phyloP scores from a whole-genome alignment of 2,888 invertebrate species.

The Cryptocephalus moraei region DNA sequence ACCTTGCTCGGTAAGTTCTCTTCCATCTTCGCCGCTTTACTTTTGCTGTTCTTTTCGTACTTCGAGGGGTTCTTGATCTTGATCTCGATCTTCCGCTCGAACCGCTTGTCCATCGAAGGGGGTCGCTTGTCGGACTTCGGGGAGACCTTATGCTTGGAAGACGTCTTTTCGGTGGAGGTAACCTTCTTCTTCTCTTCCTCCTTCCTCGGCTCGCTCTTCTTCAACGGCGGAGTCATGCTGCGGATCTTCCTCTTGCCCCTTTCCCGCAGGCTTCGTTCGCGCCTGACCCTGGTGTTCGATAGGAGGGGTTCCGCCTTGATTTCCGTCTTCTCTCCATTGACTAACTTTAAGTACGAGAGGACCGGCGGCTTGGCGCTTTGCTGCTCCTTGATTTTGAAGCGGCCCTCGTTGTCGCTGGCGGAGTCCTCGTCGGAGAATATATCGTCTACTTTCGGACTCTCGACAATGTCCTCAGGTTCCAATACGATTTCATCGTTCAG shows the following conservation, averaged over 20 bases:
- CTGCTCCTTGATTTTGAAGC: slow-evolving; percentile 28
- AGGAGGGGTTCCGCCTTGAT: slow-evolving; percentile 12
- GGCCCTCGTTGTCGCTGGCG: slow-evolving; percentile 35
- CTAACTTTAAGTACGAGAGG: slow-evolving; percentile 20
- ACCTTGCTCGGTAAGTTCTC: background rate
- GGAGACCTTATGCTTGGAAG: slow-evolving; percentile 8
- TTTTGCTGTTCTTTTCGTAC: slow-evolving; percentile 16
- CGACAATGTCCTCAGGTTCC: slow-evolving; percentile 22
- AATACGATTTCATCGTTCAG: slow-evolving; percentile 20
- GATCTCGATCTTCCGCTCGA: slow-evolving; percentile 32
- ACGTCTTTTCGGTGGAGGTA: slow-evolving; percentile 5
- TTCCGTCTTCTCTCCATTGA: slow-evolving; percentile 16
- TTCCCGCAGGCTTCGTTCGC: slow-evolving; percentile 1
- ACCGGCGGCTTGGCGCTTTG: slow-evolving; percentile 12
- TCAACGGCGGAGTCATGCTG: background rate
- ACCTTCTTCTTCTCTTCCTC: slow-evolving; percentile 5
- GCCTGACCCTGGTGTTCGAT: background rate
- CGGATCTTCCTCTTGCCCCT: background rate
- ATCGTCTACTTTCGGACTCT: slow-evolving; percentile 29
- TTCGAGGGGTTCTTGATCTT: slow-evolving; percentile 34
- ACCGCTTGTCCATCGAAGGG: slow-evolving; percentile 12
- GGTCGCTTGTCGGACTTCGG: slow-evolving; percentile 12
- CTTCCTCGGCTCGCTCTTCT: background rate
- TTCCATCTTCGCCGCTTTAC: slow-evolving; percentile 13
- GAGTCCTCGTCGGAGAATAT: slow-evolving; percentile 37